phyloP scores from a whole-genome alignment of 30 jellyfish, hydroid and myxozoan genomes.

The Chrysaora quinquecirrha region DNA sequence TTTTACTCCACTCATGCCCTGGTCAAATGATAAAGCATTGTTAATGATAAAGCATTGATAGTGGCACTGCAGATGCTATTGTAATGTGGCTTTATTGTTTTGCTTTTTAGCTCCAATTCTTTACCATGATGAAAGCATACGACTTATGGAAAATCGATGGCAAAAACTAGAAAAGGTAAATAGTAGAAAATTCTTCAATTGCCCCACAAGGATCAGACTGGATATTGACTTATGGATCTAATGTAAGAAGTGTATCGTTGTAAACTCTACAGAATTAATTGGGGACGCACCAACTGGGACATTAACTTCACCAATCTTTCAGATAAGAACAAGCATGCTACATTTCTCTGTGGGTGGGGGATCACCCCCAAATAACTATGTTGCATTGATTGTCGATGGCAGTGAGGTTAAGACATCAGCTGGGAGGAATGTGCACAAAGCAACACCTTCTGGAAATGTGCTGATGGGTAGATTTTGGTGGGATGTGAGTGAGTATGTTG shows the following conservation, averaged over 20 bases:
- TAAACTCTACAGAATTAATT: not conserved
- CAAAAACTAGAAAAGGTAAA: slow-evolving; percentile 87
- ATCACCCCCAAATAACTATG: slow-evolving; percentile 13
- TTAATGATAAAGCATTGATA: no score
- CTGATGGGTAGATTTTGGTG: slow-evolving; percentile 27
- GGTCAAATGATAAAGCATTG: no score
- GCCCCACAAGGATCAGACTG: no score
- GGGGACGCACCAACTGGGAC: slow-evolving; percentile 24
- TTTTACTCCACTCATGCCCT: no score
- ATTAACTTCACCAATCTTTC: slow-evolving; percentile 29
- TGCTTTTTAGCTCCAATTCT: slow-evolving; percentile 44
- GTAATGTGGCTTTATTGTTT: no score
- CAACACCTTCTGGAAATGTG: not conserved
- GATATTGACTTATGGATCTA: no score
- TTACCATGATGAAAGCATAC: slow-evolving; percentile 87
- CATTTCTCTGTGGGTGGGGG: slow-evolving; percentile 42
- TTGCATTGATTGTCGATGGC: slow-evolving; percentile 15
- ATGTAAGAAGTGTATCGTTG: no score
- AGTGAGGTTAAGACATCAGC: not conserved
- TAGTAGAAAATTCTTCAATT: slow-evolving; percentile 5
- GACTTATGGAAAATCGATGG: slow-evolving; percentile 95
- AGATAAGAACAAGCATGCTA: not conserved
- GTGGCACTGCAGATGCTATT: no score
- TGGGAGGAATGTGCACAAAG: not conserved
- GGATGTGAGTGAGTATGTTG: slow-evolving; percentile 15